Conservation (phyloP, 1,140 invertebrate species). For the Radopholus similis region DNA sequence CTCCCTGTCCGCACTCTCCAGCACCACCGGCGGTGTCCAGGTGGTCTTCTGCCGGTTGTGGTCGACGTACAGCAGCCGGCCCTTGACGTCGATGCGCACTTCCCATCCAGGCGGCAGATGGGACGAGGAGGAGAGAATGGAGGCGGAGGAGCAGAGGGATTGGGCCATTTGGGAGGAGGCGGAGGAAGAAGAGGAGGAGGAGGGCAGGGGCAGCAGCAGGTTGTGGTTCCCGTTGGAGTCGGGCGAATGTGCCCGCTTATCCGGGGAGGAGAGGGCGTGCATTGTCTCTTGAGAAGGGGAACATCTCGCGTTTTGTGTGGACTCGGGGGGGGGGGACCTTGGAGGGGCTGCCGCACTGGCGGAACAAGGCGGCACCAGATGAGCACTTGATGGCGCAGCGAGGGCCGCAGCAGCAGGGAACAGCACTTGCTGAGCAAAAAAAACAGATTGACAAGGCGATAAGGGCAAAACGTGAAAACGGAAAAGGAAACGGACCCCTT, state of each 20-base stretch:
- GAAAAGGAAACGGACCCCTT: slow-evolving; percentile 20
- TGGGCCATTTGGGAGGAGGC: neutral
- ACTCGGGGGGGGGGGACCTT: neutral
- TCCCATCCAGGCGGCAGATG: no score
- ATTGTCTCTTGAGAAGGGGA: neutral
- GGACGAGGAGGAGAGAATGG: slow-evolving; percentile 16
- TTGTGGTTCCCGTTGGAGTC: neutral
- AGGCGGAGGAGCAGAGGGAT: neutral
- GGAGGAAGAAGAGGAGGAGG: neutral
- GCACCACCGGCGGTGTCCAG: slow-evolving; percentile 73
- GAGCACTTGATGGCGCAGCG: neutral
- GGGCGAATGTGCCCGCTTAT: no score
- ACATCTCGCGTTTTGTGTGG: neutral
- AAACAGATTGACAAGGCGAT: neutral
- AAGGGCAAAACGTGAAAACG: neutral
- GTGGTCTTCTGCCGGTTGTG: slow-evolving; percentile 85
- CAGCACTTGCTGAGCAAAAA: neutral
- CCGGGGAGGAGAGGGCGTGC: neutral
- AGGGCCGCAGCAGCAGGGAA: neutral
- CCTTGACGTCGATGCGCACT: slow-evolving; percentile 84
- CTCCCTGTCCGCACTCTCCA: neutral
- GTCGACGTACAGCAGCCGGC: slow-evolving; percentile 80
- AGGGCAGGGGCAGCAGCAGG: neutral
- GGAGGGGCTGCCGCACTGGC: neutral
- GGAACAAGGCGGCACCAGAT: neutral